Evolutionary conservation across 2,797 vertebrate species (phyloP).

Genomic region (Sebastes reedi): DNA sequence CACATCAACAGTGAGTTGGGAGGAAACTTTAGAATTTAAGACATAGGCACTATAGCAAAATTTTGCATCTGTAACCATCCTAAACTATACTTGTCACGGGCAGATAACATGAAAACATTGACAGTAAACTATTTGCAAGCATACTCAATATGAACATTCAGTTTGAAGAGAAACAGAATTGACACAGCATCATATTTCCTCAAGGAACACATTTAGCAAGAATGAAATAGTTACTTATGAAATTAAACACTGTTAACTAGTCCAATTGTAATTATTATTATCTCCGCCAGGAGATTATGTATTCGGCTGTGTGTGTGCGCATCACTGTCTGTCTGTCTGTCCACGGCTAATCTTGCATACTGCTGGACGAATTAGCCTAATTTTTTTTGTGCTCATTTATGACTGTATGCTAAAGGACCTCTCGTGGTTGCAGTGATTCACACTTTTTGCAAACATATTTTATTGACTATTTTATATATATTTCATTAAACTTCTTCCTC

Average conservation of each 20-base stretch:
- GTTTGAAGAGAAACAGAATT: not conserved
- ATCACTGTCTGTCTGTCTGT: not conserved
- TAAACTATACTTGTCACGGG: not conserved
- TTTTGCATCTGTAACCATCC: not conserved
- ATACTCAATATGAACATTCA: not conserved
- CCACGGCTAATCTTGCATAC: not conserved
- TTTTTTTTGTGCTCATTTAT: not conserved
- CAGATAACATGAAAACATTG: not conserved
- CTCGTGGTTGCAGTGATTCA: not conserved
- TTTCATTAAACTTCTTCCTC: too few species aligned
- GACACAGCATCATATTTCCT: not conserved
- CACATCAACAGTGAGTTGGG: not conserved
- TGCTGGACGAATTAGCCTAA: not conserved
- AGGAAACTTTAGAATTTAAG: not conserved
- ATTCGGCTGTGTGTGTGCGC: not conserved
- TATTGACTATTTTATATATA: not conserved
- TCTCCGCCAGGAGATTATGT: not conserved
- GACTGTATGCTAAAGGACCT: not conserved
- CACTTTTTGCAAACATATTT: not conserved
- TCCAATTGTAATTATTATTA: not conserved
- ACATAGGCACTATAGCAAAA: not conserved
- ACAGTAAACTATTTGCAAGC: not conserved
- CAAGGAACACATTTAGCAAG: not conserved
- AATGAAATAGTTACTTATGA: not conserved
- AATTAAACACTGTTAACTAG: not conserved